These are phyloP conservation scores for Xiphydria camelus DNA, from an alignment of 2,888 invertebrate genomes.

Conservation along the genomic window DNA sequence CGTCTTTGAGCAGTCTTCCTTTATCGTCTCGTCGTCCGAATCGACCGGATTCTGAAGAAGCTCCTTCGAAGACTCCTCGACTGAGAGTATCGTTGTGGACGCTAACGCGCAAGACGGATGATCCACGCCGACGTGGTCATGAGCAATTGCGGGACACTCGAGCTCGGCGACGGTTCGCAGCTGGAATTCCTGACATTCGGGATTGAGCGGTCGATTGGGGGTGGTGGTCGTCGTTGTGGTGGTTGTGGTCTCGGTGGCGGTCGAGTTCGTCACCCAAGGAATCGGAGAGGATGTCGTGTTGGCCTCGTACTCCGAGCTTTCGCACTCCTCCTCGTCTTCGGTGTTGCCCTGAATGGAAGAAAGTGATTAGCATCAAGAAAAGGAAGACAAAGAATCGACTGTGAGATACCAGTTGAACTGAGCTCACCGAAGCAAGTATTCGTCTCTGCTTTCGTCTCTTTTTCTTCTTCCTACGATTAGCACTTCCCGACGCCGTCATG, in stretches of 20 bases:
- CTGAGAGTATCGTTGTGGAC: not conserved
- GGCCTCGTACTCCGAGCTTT: conserved; percentile 47
- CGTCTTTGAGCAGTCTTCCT: not conserved
- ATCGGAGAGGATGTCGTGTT: conserved; percentile 34
- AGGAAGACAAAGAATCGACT: no score
- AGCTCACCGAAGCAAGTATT: conserved; percentile 43
- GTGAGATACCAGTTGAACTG: not conserved
- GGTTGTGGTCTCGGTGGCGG: conserved; percentile 9
- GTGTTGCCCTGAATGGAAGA: conserved; percentile 42
- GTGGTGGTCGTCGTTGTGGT: conserved; percentile 21
- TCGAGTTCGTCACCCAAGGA: conserved; percentile 33
- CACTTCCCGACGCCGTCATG: conserved; percentile 31
- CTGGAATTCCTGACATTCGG: conserved; percentile 53
- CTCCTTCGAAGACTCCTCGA: not conserved
- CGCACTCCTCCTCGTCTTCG: conserved; percentile 48
- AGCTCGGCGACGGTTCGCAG: conserved; percentile 12
- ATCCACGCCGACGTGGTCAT: not conserved
- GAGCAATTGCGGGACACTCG: not conserved
- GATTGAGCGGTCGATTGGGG: conserved; percentile 43
- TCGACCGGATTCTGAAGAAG: not conserved
- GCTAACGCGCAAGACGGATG: no score
- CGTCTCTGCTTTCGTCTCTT: conserved; percentile 52
- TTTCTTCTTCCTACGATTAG: conserved; percentile 50
- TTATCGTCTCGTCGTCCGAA: not conserved
- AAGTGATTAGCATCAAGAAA: no score